These are phyloP conservation scores for Seira sanloemensis DNA, from an alignment of 2,888 invertebrate genomes.

Conservation along the genomic window DNA sequence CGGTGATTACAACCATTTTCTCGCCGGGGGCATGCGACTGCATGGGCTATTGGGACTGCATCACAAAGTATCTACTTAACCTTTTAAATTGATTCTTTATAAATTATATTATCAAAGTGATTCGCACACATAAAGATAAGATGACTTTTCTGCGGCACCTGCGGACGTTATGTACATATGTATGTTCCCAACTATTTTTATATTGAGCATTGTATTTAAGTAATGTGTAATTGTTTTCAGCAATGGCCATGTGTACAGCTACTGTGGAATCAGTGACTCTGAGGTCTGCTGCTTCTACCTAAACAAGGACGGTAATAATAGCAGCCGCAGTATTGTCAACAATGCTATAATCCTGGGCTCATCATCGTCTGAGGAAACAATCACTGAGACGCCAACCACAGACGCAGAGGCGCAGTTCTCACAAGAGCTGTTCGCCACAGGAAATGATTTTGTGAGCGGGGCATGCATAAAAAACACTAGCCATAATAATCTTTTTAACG, in stretches of 20 bases:
- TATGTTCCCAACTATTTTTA: not conserved
- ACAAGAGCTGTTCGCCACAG: not conserved
- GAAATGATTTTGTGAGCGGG: slow-evolving; percentile 26
- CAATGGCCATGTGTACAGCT: slow-evolving; percentile 76
- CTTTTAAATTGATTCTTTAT: no score
- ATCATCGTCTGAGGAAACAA: not conserved
- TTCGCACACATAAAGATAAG: no score
- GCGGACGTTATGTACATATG: not conserved
- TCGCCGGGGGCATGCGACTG: slow-evolving; percentile 74
- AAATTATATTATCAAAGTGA: no score
- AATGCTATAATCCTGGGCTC: not conserved
- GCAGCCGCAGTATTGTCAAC: no score
- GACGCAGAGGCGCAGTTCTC: no score
- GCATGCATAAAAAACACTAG: no score
- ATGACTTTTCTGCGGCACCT: not conserved
- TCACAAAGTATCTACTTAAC: slow-evolving; percentile 73
- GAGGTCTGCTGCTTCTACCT: slow-evolving; percentile 76
- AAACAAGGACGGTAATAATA: slow-evolving; percentile 45
- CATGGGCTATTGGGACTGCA: slow-evolving; percentile 76
- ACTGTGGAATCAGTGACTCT: slow-evolving; percentile 75
- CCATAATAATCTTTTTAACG: no score
- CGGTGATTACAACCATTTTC: not conserved
- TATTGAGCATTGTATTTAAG: not conserved
- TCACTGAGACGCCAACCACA: no score
- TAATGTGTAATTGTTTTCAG: slow-evolving; percentile 68